Conservation (phyloP, 2,113 vertebrate species). For the Phaethon lepturus region DNA sequence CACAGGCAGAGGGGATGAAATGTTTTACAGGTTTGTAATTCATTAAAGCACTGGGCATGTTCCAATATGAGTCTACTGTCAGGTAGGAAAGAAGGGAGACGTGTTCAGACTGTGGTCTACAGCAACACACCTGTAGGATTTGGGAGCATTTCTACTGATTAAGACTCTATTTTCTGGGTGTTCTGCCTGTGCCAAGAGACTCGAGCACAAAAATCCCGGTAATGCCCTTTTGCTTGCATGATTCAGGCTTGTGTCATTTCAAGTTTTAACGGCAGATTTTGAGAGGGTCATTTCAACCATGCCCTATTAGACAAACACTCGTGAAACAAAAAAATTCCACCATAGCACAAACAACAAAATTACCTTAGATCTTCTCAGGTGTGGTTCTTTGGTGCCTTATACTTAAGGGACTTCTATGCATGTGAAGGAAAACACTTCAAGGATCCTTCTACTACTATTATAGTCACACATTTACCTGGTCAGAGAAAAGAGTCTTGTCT, state of each 20-base stretch:
- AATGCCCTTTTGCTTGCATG: not conserved
- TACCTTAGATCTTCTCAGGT: not conserved
- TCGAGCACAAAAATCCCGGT: not conserved
- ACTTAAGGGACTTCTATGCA: not conserved
- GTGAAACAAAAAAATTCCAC: slow-evolving; percentile 28
- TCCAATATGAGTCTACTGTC: not conserved
- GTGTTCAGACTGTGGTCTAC: slow-evolving; percentile 19
- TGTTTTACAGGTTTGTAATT: slow-evolving; percentile 46
- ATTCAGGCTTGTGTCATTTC: slow-evolving; percentile 27
- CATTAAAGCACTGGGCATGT: slow-evolving; percentile 14
- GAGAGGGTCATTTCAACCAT: slow-evolving; percentile 36
- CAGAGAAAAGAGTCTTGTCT: not conserved
- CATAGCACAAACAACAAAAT: not conserved
- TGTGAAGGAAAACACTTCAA: slow-evolving; percentile 46
- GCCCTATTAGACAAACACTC: slow-evolving; percentile 28
- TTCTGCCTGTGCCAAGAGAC: not conserved
- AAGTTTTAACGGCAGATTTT: not conserved
- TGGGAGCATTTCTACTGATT: slow-evolving; percentile 7
- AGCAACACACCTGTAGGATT: slow-evolving; percentile 14
- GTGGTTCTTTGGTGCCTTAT: not conserved
- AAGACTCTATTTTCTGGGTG: not conserved
- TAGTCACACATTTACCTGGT: not conserved
- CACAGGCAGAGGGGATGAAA: slow-evolving; percentile 4
- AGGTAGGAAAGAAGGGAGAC: not conserved
- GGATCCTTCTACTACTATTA: not conserved